Base-by-base conservation (phyloP, 2,113 vertebrate species). In the Neotoma lepida region DNA sequence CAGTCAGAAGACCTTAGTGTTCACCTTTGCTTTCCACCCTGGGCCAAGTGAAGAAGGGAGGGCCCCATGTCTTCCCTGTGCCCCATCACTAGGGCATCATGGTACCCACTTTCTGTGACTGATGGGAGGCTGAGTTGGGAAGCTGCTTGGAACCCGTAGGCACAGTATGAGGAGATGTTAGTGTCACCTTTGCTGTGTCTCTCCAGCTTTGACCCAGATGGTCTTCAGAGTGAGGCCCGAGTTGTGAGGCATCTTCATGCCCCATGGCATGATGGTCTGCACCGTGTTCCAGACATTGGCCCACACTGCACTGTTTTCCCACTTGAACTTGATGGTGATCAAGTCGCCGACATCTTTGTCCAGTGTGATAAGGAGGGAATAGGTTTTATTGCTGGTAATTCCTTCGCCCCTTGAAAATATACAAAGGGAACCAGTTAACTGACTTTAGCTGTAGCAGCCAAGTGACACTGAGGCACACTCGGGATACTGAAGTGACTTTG, bases 261-360 rank as follows among this genome's bases (percentile, higher is more conserved):
- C 97, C 99, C 99, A 99, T 0, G 98, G 98, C 15, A 99, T 98
- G 88, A 99, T 98, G 95, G 97, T 99, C 96, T 99, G 98, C 88
- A 99, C 94, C 0, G 97, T 98, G 96, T 98, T 98, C 99, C 99
- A 99, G 93, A 99, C 94, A 30, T 98, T 99, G 95, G 98, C 97
- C 99, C 99, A 99, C 89, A 99, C 96, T 3, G 98, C 97, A 0
- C 97, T 96, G 92, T 97, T 98, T 96, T 99, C 98, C 99, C 99
- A 99, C 96, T 97, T 98, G 88, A 99, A 95, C 76, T 98, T 99
- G 86, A 99, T 97, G 97, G 99, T 93, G 98, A 99, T 97, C 97
- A 99, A 97, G 46, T 99, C 99, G 1, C 99, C 99, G 0, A 99
- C 98, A 64, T 99, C 99, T 86, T 82, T 97, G 78, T 99, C 99